Percentiles rank a stretch among this genome's conserved stretches.
phyloP scores from a whole-genome alignment of 92 coral and sea anemone genomes.

The Virgularia gustaviana region DNA sequence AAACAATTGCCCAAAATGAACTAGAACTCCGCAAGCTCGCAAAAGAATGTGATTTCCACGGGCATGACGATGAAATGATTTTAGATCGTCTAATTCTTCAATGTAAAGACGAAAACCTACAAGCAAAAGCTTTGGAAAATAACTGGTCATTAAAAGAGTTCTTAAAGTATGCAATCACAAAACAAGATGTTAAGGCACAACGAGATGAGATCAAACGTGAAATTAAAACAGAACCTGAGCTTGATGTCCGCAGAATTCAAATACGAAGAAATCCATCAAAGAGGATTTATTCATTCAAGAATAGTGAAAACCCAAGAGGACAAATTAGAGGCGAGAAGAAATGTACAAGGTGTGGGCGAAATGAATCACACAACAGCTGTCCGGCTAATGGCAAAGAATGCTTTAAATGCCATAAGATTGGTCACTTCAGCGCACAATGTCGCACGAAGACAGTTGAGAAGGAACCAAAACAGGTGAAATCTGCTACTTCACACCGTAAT shows the following conservation, averaged over 20 bases:
- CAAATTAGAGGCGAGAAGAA: not conserved
- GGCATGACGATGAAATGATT: not conserved
- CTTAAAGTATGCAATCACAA: not conserved
- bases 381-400: not conserved
- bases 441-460: too few relatives aligned
- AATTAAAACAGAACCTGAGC: not conserved
- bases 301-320: not conserved
- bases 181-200: not conserved
- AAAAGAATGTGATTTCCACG: not conserved
- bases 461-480: not conserved
- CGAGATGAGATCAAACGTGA: not conserved
- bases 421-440: too few relatives aligned
- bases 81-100: not conserved
- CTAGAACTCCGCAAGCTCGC: slow-evolving; percentile 2
- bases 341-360: not conserved
- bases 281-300: not conserved
- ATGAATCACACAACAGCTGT: not conserved
- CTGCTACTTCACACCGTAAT: not conserved
- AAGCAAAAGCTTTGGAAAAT: not conserved
- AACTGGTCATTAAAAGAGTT: not conserved
- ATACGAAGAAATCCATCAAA: not conserved
- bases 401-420: not conserved
- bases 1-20: slow-evolving; percentile 6
- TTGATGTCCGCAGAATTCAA: not conserved
- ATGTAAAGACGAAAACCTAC: not conserved